Evolutionary conservation across 2,113 vertebrate species (phyloP), one percentile per base, ranked within the genome.

Genomic region (Myrmophylax atrothorax): DNA sequence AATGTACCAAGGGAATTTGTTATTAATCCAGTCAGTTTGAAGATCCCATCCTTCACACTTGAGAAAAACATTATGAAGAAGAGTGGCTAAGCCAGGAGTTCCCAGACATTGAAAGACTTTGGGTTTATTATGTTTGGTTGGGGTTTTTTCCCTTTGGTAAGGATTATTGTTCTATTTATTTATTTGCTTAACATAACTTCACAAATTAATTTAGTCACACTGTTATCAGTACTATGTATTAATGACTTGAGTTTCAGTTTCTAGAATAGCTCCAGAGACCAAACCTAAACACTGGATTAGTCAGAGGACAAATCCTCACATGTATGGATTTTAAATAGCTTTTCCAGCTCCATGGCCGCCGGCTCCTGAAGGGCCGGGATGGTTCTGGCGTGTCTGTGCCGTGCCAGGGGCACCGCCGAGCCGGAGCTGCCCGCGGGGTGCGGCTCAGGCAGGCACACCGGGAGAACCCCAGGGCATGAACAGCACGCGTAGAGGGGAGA

Each of bases 1-100:
- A 98, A 97, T 84, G 94, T 96, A 98, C 94, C 92, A 94, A 96
- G 92, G 92, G 97, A 98, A 97, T 64, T 42, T 55, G 77, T 85
- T 76, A 87, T 72, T 83, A 85, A 83, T 64, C 40, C 17, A 55
- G 37, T 64, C 74, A 60, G 12, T 28, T 23, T 44, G 44, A 73
- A 75, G 52, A 93, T 46, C 49, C 23, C 80, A n/a, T 77, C 14
- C 37, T 70, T 82, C 77, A 66, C 44, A 37, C 26, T 53, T 31
- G 26, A 89, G 46, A 35, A 86, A 96, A 91, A 50, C 78, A 47
- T 90, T 63, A 60, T 26, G 19, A 92, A 75, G 28, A 85, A 68
- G 35, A 87, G 35, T 59, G 18, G 29, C 37, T 77, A 83, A 95
- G n/a, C 9, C 40, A 70, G 20, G 18, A 66, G 28, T 44, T 31